Conservation (phyloP, 2,797 vertebrate genomes). For the Rachycentron canadum region DNA sequence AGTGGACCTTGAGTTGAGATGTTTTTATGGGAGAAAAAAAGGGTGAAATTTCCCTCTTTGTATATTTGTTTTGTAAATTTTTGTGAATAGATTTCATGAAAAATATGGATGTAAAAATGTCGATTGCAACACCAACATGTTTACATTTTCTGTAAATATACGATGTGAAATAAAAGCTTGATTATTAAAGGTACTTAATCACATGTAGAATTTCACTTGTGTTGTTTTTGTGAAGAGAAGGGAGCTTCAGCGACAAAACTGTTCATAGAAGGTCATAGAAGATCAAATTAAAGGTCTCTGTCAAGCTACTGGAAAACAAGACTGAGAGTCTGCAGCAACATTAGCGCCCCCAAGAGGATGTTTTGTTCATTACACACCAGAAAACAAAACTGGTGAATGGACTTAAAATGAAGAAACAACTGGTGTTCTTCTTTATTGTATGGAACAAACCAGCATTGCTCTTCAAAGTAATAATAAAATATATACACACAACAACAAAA, state of each 20-base stretch:
- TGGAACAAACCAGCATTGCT: neutral
- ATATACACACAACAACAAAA: conserved; percentile 1
- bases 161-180: neutral
- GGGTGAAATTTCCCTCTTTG: too few relatives aligned
- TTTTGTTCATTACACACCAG: conserved; percentile 7
- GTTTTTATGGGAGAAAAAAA: too few relatives aligned
- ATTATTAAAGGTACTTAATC: neutral
- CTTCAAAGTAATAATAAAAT: neutral
- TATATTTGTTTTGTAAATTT: neutral
- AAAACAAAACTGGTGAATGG: neutral
- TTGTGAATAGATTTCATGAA: too few relatives aligned
- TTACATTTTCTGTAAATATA: conserved; percentile 6
- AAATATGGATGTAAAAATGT: neutral
- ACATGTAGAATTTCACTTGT: neutral
- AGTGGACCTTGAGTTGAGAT: too few relatives aligned
- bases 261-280: neutral
- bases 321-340: neutral
- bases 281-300: neutral
- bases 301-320: neutral
- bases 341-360: neutral
- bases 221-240: neutral
- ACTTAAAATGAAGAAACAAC: neutral
- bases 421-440: neutral
- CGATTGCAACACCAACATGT: neutral
- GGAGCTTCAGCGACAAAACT: neutral